Percentiles rank a stretch among this genome's conserved stretches.
These are phyloP conservation scores for Drosophila meridionalis DNA, from an alignment of 2,888 invertebrate species.

Conservation along the genomic window DNA sequence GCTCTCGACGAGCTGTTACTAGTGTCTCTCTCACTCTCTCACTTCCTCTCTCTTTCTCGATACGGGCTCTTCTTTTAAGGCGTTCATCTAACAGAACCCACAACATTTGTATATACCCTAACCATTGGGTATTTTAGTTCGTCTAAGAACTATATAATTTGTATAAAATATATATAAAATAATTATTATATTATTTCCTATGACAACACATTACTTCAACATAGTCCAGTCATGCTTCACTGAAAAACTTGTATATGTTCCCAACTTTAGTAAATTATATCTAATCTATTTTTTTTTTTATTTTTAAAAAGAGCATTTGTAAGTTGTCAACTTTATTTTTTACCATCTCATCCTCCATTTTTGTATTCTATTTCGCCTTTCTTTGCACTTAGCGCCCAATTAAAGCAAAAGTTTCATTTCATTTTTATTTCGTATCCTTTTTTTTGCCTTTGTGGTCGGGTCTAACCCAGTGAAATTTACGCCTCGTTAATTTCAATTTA, in stretches of 20 bases:
- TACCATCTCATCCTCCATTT: not conserved
- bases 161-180: not conserved
- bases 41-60: conserved; percentile 3
- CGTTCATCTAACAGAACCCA: conserved; percentile 13
- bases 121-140: not conserved
- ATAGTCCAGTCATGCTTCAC: not conserved
- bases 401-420: conserved; percentile 71
- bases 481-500: conserved; percentile 82
- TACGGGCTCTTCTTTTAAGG: conserved; percentile 11
- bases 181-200: not conserved
- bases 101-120: conserved; percentile 23
- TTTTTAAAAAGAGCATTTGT: conserved; percentile 25
- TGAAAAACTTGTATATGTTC: too few relatives aligned
- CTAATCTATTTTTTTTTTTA: too few relatives aligned
- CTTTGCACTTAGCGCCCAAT: conserved; percentile 74
- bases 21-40: not conserved
- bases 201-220: not conserved
- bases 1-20: conserved; percentile 56
- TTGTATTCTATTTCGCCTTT: conserved; percentile 7
- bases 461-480: conserved; percentile 69
- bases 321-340: not conserved
- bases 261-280: not conserved
- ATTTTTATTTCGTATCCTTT: conserved; percentile 56
- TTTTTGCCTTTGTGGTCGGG: conserved; percentile 28
- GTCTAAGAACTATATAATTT: not conserved